These are phyloP conservation scores for Chrysomela aeneicollis DNA, from an alignment of 2,888 invertebrate genomes.

Conservation along the genomic window DNA sequence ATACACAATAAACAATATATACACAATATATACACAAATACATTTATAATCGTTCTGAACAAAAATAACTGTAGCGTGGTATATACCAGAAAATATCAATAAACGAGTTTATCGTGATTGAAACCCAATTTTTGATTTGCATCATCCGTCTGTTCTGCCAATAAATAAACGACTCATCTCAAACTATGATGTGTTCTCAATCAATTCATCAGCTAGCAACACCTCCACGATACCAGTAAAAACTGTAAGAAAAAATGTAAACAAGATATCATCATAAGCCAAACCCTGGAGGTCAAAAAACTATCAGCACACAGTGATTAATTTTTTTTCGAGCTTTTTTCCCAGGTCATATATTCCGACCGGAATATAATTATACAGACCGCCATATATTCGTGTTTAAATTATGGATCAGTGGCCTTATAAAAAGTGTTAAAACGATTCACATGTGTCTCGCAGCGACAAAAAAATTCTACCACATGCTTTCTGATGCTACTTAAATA, in stretches of 20 bases:
- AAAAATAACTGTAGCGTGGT: too few relatives aligned
- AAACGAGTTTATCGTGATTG: too few relatives aligned
- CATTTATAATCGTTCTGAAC: too few relatives aligned
- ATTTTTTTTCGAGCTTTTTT: constrained; percentile 42
- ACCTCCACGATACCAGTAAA: neutral
- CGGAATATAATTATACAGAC: constrained; percentile 35
- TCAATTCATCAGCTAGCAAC: neutral
- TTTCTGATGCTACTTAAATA: constrained; percentile 39
- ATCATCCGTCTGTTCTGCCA: too few relatives aligned
- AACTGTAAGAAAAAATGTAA: constrained; percentile 30
- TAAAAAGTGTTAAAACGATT: constrained; percentile 49
- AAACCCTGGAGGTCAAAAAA: constrained; percentile 28
- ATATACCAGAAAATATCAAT: too few relatives aligned
- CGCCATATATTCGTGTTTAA: constrained; percentile 44
- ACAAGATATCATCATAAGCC: constrained; percentile 31
- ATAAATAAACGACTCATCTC: neutral
- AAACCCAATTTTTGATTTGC: too few relatives aligned
- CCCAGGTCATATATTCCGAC: constrained; percentile 43
- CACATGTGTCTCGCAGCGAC: constrained; percentile 48
- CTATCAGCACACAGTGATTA: constrained; percentile 39
- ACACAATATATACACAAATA: too few relatives aligned
- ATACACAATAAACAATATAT: too few relatives aligned
- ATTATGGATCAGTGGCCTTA: constrained; percentile 50
- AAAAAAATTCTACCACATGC: constrained; percentile 50
- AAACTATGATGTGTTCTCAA: neutral